Conservation (phyloP, 2,888 invertebrate species). For the Odontothrips loti region DNA sequence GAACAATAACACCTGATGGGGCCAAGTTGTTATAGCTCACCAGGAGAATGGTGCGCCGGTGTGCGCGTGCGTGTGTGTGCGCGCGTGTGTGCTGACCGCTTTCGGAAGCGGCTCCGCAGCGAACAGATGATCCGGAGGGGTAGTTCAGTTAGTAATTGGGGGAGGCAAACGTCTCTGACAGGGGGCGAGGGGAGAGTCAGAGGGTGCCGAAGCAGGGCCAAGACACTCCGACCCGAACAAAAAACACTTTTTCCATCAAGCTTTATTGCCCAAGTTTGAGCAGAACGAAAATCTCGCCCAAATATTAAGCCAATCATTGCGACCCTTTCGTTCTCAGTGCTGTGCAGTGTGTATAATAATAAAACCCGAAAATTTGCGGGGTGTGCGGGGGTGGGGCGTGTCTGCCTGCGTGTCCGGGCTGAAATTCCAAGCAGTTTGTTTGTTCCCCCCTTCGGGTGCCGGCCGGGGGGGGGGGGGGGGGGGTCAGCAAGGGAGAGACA, state of each 20-base stretch:
- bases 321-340: no score
- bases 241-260: no score
- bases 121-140: slow-evolving; percentile 5
- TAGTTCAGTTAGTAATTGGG: neutral
- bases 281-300: no score
- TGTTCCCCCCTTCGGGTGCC: neutral
- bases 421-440: neutral
- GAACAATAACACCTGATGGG: neutral
- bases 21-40: no score
- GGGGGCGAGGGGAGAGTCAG: neutral
- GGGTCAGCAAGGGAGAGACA: neutral
- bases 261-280: no score
- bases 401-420: neutral
- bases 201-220: neutral
- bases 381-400: no score
- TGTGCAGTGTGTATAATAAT: no score
- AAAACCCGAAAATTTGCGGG: no score
- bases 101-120: neutral
- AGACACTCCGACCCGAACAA: neutral
- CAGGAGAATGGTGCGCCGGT: no score
- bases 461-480: neutral
- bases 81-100: no score
- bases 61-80: no score
- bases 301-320: no score
- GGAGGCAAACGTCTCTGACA: neutral